A percentile compares a stretch with the other conserved stretches of the same genome.
Evolutionary conservation across 2,113 vertebrate genomes (phyloP).

Genomic region (Azemiops feae): DNA sequence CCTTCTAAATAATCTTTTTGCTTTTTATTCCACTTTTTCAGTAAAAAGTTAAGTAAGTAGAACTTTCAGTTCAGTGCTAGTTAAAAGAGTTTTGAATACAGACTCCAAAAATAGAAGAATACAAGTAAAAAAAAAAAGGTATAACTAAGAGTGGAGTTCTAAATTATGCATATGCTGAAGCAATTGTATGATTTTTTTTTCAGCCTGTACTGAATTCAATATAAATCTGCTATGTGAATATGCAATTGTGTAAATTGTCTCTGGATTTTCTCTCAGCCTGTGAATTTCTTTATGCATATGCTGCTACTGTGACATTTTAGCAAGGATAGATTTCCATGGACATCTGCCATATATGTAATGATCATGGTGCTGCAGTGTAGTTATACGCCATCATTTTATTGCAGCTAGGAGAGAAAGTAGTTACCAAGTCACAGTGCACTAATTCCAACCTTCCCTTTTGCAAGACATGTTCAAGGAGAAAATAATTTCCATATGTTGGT

Average conservation of each 20-base stretch:
- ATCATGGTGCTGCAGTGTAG: background rate
- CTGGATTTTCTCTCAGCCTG: background rate
- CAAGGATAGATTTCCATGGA: slow-evolving; percentile 2
- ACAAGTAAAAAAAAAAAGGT: background rate
- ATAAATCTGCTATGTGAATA: background rate
- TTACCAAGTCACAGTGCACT: slow-evolving; percentile 43
- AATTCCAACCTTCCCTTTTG: slow-evolving; percentile 47
- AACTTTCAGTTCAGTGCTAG: background rate
- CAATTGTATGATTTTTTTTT: background rate
- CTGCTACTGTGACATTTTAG: slow-evolving; percentile 28
- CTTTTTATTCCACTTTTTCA: background rate
- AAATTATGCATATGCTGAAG: background rate
- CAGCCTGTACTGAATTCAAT: background rate
- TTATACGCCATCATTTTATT: slow-evolving; percentile 39
- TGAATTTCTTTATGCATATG: slow-evolving; percentile 18
- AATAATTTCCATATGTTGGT: slow-evolving; percentile 66
- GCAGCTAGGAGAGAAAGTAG: slow-evolving; percentile 14
- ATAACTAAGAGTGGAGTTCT: background rate
- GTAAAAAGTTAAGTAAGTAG: background rate
- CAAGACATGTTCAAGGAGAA: slow-evolving; percentile 57
- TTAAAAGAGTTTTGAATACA: background rate
- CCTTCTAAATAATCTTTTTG: background rate
- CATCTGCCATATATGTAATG: slow-evolving; percentile 10
- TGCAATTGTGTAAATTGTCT: slow-evolving; percentile 12
- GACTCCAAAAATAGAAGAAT: background rate